A percentile compares a stretch with the other conserved stretches of the same genome.
phyloP scores from a whole-genome alignment of 2,113 vertebrate species.

The Proteles cristata region DNA sequence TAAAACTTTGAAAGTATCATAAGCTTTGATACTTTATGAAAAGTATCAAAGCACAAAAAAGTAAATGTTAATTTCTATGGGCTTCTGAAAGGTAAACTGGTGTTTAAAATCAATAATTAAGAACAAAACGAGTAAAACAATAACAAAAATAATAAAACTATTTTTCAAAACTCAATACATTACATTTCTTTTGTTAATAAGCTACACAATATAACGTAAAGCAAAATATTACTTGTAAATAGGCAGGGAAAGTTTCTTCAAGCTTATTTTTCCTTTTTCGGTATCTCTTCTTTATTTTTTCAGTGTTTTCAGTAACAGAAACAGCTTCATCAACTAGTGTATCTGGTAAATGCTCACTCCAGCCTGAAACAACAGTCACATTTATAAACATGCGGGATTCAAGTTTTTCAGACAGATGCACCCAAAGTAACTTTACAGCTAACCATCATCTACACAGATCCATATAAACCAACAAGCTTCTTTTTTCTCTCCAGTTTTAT shows the following conservation, averaged over 20 bases:
- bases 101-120: neutral
- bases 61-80: neutral
- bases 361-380: conserved; percentile 82
- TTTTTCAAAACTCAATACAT: neutral
- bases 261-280: conserved; percentile 98
- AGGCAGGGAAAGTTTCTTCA: conserved; percentile 96
- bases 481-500: neutral
- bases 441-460: neutral
- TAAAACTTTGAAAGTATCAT: neutral
- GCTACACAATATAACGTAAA: neutral
- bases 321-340: conserved; percentile 88
- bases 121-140: neutral
- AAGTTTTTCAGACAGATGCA: neutral
- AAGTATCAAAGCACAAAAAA: neutral
- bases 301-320: conserved; percentile 87
- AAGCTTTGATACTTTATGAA: neutral
- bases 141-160: neutral
- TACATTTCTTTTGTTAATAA: neutral
- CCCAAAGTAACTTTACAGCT: neutral
- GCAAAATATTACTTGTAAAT: conserved; percentile 92
- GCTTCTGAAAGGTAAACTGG: neutral
- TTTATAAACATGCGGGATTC: neutral
- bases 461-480: neutral
- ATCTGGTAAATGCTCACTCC: conserved; percentile 90
- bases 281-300: conserved; percentile 98